Conservation (phyloP, 1,140 invertebrate species). For the Bursaphelenchus mucronatus region DNA sequence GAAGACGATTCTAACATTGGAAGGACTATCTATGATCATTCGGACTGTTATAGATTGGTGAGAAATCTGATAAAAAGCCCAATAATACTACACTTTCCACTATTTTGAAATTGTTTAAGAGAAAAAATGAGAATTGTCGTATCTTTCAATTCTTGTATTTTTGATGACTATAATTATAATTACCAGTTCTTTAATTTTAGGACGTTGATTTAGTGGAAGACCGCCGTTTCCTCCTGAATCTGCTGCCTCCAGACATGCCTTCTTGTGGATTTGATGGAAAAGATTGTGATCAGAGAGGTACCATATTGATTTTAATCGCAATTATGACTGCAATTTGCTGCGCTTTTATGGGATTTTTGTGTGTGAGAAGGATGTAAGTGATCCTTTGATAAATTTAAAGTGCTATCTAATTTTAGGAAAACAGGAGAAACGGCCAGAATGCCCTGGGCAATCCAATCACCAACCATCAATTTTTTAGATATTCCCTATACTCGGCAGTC, state of each 20-base stretch:
- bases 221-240: too few relatives aligned
- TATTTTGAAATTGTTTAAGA: neutral
- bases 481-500: slow-evolving; percentile 36
- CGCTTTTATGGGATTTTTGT: slow-evolving; percentile 45
- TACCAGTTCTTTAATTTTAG: neutral
- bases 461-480: slow-evolving; percentile 39
- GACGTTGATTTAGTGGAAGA: too few relatives aligned
- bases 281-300: slow-evolving; percentile 5
- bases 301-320: slow-evolving; percentile 16
- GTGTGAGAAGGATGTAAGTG: slow-evolving; percentile 45
- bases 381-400: neutral
- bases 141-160: slow-evolving; percentile 24
- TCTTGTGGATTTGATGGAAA: neutral
- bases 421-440: slow-evolving; percentile 44
- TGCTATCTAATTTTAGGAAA: slow-evolving; percentile 18
- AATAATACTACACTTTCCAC: slow-evolving; percentile 23
- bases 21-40: slow-evolving; percentile 19
- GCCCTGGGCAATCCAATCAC: slow-evolving; percentile 42
- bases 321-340: slow-evolving; percentile 38
- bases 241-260: too few relatives aligned
- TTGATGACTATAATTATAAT: slow-evolving; percentile 31
- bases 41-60: slow-evolving; percentile 11
- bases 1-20: slow-evolving; percentile 4
- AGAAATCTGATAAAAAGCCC: slow-evolving; percentile 10
- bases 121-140: slow-evolving; percentile 44